Evolutionary conservation across 2,113 vertebrate genomes (phyloP).

Genomic region (Chauna torquata): DNA sequence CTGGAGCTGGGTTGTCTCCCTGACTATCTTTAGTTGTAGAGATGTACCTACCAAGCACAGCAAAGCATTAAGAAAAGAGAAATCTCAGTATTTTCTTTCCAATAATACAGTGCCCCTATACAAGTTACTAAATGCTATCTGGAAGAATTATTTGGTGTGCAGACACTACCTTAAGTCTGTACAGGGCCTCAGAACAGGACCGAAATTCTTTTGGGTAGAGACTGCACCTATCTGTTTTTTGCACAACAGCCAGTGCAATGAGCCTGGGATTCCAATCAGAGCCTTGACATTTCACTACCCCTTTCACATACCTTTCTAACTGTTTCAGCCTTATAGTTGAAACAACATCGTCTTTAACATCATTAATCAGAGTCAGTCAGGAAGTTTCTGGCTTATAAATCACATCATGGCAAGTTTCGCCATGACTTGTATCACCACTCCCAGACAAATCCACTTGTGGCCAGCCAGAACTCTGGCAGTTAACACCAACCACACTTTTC

Average conservation of each 20-base stretch:
- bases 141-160: not conserved
- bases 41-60: fast-evolving
- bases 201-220: not conserved
- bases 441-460: not conserved
- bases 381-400: not conserved
- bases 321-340: not conserved
- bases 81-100: not conserved
- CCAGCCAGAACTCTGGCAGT: not conserved
- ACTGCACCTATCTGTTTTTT: not conserved
- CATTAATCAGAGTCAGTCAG: not conserved
- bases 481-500: not conserved
- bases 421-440: not conserved
- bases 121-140: not conserved
- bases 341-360: fast-evolving
- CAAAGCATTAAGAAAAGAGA: not conserved
- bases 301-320: not conserved
- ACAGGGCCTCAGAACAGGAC: not conserved
- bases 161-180: not conserved
- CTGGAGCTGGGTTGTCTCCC: not conserved
- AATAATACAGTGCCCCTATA: not conserved
- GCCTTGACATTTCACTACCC: not conserved
- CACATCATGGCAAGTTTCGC: not conserved
- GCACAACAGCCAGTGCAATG: not conserved
- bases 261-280: not conserved
- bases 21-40: not conserved